Base-by-base conservation (phyloP, 2,888 invertebrate genomes). In the Drosophila kokeensis region DNA sequence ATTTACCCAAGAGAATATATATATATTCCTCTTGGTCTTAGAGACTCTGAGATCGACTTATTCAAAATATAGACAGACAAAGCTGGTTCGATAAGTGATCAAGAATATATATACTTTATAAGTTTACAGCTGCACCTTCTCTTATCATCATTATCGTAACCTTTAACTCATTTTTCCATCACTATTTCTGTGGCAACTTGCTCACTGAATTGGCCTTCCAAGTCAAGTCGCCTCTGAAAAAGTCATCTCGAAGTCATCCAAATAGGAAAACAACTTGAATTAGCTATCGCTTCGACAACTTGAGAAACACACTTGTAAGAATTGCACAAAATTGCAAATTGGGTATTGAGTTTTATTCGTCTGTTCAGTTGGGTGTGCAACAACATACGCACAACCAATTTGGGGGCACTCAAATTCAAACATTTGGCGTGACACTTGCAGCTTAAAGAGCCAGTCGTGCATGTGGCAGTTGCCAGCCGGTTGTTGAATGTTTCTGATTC, bases 401-500 rank as follows among this genome's bases (percentile, higher is more conserved):
- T 57, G 1, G 34, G 38, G 65, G 45, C 10, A 30, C 24, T 45
- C 69, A 48, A 45, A 58, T 50, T 38, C 61, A 42, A 38, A 38
- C 52, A 57, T 45, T 71, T 45, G 58, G 72, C 73, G 60, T 50
- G 15, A 45, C 69, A 69, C 49, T 45, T 48, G 55, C 64, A 62
- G 76, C 73, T 82, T 67, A 58, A 66, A 69, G 78, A 82, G 70
- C 68, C 70, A 65, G 73, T 72, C 81, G 62, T 84, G 84, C 76
- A 58, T 79, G 82, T 78, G 69, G 32, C 59, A 73, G 68, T 73
- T 77, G 64, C 4, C 45, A 24, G 45, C 8, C 27, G 15, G 54
- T 55, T 66, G 73, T 59, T 74, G 76, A 85, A 73, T 81, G 79
- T 71, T 76, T 72, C 65, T 79, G 83, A 76, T 84, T 83, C 68